Evolutionary conservation across 2,888 invertebrate genomes (phyloP), one percentile per base, ranked within the genome.

Genomic region (Terebella lapidaria): DNA sequence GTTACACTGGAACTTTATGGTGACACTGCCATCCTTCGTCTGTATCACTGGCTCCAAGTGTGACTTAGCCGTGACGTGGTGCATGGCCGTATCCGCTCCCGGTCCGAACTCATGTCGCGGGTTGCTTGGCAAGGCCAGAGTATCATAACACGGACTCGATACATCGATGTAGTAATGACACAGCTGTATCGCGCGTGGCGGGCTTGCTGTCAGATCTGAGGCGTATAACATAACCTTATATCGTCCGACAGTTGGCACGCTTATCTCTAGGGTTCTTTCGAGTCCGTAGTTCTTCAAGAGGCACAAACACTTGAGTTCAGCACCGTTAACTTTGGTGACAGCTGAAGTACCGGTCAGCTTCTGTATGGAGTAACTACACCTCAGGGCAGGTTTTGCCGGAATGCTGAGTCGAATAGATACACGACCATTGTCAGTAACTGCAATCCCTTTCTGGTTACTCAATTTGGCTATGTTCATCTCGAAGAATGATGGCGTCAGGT

Each of bases 401-500:
- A 35, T 15, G 10, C 10, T 35, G 42, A 35, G 10, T n/a, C 42
- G 10, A n/a, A 35, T 35, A n/a, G 42, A 10, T 15, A n/a, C 42
- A 10, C n/a, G 42, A 35, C 42, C 42, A 35, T 35, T 35, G 10
- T n/a, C 42, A 35, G 42, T 35, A n/a, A n/a, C 10, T 35, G n/a
- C 10, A n/a, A 35, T 35, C n/a, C 42, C 42, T 35, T 35, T 35
- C 10, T 10, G 10, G 10, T 35, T n/a, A 35, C 42, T 35, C 42
- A 35, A 10, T 10, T 10, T 35, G 10, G 10, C 42, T 10, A 35
- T 35, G 42, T n/a, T n/a, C n/a, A 15, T n/a, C n/a, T 74, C 67
- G 58, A 73, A 73, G 61, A 75, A 78, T 5, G 74, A 63, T 60
- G 77, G 77, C 3, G 77, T 64, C 25, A 74, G 65, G 63, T 77